A percentile compares a stretch with the other conserved stretches of the same genome.
phyloP scores from a whole-genome alignment of 2,113 vertebrate species.

The Forbesichthys papilliferus region DNA sequence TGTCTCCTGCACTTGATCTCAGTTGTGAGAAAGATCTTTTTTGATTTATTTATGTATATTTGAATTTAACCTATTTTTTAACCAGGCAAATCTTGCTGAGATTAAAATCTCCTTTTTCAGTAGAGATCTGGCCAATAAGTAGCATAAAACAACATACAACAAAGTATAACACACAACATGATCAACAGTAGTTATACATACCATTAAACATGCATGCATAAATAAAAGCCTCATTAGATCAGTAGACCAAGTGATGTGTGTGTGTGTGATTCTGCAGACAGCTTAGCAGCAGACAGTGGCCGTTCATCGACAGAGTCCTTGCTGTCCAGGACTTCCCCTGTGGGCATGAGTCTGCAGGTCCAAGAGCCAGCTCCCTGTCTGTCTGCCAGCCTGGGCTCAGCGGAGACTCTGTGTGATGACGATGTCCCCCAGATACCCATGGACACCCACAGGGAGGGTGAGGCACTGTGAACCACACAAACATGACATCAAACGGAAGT shows the following conservation, averaged over 20 bases:
- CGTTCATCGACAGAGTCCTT: slow-evolving; percentile 80
- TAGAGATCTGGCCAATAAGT: too few species aligned
- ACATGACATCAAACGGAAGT: neutral
- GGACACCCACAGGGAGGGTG: slow-evolving; percentile 82
- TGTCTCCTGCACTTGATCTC: too few species aligned
- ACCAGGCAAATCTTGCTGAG: too few species aligned
- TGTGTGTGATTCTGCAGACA: slow-evolving; percentile 72
- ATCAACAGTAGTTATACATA: too few species aligned
- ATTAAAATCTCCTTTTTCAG: too few species aligned
- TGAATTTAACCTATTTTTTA: too few species aligned
- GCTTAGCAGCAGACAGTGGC: slow-evolving; percentile 80
- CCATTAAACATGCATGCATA: too few species aligned
- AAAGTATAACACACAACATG: too few species aligned
- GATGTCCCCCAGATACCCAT: slow-evolving; percentile 73
- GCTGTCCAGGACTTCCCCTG: slow-evolving; percentile 85
- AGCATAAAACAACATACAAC: too few species aligned
- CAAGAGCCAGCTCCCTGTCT: slow-evolving; percentile 80
- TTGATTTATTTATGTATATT: too few species aligned
- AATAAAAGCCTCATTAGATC: too few species aligned
- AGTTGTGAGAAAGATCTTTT: too few species aligned
- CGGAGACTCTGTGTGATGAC: slow-evolving; percentile 71
- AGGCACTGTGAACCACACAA: slow-evolving; percentile 48
- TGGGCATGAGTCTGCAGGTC: slow-evolving; percentile 91
- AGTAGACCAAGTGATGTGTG: slow-evolving; percentile 8
- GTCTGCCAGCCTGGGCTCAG: slow-evolving; percentile 78